Evolutionary conservation across 2,113 vertebrate species (phyloP), one percentile per base, ranked within the genome.

Genomic region (Rattus rattus): DNA sequence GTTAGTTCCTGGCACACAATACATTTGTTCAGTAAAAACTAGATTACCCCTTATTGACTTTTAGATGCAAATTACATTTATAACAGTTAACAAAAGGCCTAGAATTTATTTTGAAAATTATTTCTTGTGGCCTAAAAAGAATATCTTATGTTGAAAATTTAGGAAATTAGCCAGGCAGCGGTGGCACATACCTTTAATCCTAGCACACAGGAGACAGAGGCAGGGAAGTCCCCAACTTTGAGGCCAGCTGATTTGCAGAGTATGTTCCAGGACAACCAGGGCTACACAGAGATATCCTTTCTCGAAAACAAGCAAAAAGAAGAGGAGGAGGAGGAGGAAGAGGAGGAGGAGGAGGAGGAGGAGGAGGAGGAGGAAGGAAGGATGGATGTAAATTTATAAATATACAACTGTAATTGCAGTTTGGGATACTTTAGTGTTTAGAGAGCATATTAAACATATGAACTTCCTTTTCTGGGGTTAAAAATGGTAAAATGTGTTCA

Each of bases 101-200:
- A 94, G 59, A 83, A 92, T 92, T 92, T 94, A 92, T 86, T 86
- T 88, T 92, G 47, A 92, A 81, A 81, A 36, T 12, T 86, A 75
- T 39, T 54, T 26, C 86, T 22, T 81, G 22, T 70, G 19, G 33
- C 36, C 39, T 63, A 90, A 76, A 85, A 95, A 39, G 88, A 56
- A 95, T 93, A 94, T 63, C 67, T 96, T 52, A 73, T 77, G 47
- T 52, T 77, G 92, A 86, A 95, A 89, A 5, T 76, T 63, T 83
- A 73, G 47, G 5, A 81, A 90, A 24, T 73, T 90, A 92, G n/a
- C 72, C 39, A n/a, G n/a, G 7, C 14, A 13, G 36, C 1, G 16
- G 33, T 72, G 36, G 7, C 7, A 16, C 69, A 72, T 72, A 36
- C 36, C 33, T 72, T 72, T 72, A 72, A 39, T 72, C 17, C 17